Percentiles rank a stretch among this genome's conserved stretches.
phyloP scores from a whole-genome alignment of 1,140 invertebrate genomes.

The Danaus melanippus region DNA sequence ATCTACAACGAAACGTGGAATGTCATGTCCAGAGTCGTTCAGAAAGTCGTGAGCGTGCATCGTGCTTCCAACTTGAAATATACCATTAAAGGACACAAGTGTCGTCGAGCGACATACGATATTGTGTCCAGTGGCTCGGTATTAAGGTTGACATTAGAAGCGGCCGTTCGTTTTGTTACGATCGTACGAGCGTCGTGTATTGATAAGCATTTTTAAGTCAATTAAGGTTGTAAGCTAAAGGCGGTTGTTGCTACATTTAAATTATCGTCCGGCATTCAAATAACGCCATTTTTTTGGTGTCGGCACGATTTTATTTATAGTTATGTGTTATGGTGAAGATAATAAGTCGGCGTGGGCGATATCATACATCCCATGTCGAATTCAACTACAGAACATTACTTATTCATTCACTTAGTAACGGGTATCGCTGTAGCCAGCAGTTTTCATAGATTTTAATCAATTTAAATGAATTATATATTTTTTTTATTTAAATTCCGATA shows the following conservation, averaged over 20 bases:
- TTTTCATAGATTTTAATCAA: slow-evolving; percentile 10
- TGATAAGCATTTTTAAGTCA: slow-evolving; percentile 72
- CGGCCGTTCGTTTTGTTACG: slow-evolving; percentile 24
- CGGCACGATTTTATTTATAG: slow-evolving; percentile 69
- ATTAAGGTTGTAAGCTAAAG: slow-evolving; percentile 72
- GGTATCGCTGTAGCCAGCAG: slow-evolving; percentile 29
- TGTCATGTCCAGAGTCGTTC: slow-evolving; percentile 72
- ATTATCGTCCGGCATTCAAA: slow-evolving; percentile 70
- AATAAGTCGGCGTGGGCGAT: slow-evolving; percentile 53
- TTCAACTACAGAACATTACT: slow-evolving; percentile 17
- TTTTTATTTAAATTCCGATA: too few species aligned
- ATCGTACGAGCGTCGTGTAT: slow-evolving; percentile 36
- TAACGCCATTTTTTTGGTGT: slow-evolving; percentile 70
- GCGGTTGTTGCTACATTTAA: slow-evolving; percentile 72
- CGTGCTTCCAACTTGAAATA: slow-evolving; percentile 58
- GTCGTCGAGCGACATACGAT: slow-evolving; percentile 22
- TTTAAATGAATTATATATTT: slow-evolving; percentile 13
- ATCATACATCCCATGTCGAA: slow-evolving; percentile 41
- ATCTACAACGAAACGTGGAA: slow-evolving; percentile 72
- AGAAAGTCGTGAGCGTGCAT: slow-evolving; percentile 72
- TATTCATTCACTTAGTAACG: slow-evolving; percentile 39
- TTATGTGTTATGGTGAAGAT: slow-evolving; percentile 54
- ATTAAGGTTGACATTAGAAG: slow-evolving; percentile 36
- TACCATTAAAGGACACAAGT: slow-evolving; percentile 45
- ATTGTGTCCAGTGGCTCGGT: slow-evolving; percentile 27